Conservation (phyloP, 2,888 invertebrate species). For the Phlogophora meticulosa region DNA sequence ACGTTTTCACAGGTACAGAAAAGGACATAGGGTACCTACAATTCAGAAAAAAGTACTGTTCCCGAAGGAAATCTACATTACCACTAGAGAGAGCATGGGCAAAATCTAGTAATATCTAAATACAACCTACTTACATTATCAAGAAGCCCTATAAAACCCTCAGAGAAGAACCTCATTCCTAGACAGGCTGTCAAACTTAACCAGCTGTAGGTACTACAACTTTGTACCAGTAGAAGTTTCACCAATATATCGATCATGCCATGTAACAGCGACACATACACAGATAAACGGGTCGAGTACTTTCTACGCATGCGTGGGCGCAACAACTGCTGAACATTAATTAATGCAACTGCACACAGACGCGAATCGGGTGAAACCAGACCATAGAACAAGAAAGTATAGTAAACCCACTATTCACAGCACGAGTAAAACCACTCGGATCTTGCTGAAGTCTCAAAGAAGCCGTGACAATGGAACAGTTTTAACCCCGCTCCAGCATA, state of each 20-base stretch:
- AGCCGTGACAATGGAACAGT: not conserved
- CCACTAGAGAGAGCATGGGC: too few species aligned
- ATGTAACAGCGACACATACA: slow-evolving; percentile 59
- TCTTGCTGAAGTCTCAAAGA: too few species aligned
- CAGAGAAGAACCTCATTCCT: not conserved
- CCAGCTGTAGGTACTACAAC: slow-evolving; percentile 10
- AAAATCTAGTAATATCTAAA: too few species aligned
- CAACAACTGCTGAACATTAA: slow-evolving; percentile 78
- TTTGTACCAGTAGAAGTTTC: slow-evolving; percentile 45
- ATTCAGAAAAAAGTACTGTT: too few species aligned
- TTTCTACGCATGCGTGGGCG: slow-evolving; percentile 81
- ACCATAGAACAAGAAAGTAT: not conserved
- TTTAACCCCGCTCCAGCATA: not conserved
- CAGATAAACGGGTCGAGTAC: slow-evolving; percentile 69
- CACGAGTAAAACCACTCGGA: not conserved
- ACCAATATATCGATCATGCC: slow-evolving; percentile 60
- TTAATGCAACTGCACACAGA: slow-evolving; percentile 81
- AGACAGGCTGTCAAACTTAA: not conserved
- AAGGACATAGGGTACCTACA: too few species aligned
- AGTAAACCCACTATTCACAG: slow-evolving; percentile 7
- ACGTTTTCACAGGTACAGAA: too few species aligned
- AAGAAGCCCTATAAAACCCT: not conserved
- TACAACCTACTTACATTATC: not conserved
- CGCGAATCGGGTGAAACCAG: slow-evolving; percentile 58
- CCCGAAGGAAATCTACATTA: too few species aligned